Evolutionary conservation across 2,888 invertebrate genomes (phyloP).

Genomic region (Tetragonula carbonaria): DNA sequence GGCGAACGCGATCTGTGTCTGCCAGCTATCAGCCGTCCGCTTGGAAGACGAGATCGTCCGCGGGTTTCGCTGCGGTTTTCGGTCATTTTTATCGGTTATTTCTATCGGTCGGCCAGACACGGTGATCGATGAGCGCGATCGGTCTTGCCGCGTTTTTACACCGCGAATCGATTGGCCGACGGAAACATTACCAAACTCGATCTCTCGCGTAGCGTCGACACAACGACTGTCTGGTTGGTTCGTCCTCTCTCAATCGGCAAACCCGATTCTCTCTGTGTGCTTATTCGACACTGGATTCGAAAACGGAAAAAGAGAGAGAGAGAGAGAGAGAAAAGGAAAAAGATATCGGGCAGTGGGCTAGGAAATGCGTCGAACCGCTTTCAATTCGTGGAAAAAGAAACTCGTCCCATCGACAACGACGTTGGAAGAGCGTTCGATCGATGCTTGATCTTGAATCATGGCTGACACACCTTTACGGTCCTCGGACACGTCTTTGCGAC

Average conservation of each 20-base stretch:
- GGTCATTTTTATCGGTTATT: constrained; percentile 29
- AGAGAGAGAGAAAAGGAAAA: neutral
- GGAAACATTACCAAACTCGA: neutral
- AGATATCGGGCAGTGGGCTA: constrained; percentile 51
- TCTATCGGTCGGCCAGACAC: constrained; percentile 15
- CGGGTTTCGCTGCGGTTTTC: constrained; percentile 38
- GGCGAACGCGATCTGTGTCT: neutral
- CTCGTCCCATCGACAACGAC: constrained; percentile 39
- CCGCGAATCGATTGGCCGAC: neutral
- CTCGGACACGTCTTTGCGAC: neutral
- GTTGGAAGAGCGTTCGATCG: neutral
- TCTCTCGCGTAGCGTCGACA: constrained; percentile 4
- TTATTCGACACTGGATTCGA: neutral
- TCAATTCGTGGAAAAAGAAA: constrained; percentile 61
- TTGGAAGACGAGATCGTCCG: constrained; percentile 32
- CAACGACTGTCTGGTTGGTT: neutral
- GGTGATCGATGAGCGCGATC: constrained; percentile 40
- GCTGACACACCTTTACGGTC: neutral
- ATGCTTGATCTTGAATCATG: constrained; percentile 14
- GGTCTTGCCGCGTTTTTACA: neutral
- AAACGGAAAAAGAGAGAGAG: neutral
- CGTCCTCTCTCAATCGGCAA: no score
- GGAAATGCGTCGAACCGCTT: constrained; percentile 51
- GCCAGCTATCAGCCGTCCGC: neutral
- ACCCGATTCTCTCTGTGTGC: neutral